Evolutionary conservation across 2,888 invertebrate species (phyloP).

Genomic region (Xanthia togata): DNA sequence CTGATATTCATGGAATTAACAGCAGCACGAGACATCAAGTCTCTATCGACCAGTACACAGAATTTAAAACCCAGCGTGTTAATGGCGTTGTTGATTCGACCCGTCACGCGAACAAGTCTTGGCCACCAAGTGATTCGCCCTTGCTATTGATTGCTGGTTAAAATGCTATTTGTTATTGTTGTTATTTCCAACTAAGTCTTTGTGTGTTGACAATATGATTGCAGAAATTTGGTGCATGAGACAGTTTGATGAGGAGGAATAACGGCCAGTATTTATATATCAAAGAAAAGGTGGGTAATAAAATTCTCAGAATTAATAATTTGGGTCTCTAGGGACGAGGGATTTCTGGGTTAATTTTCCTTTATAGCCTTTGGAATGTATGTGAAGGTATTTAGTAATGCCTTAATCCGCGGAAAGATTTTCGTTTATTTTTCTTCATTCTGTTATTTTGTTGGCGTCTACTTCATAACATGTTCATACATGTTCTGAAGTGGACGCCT

Average conservation of each 20-base stretch:
- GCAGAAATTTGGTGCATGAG: background rate
- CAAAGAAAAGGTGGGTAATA: background rate
- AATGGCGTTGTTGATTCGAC: slow-evolving; percentile 39
- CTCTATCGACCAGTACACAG: slow-evolving; percentile 36
- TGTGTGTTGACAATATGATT: slow-evolving; percentile 10
- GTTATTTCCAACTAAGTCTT: slow-evolving; percentile 17
- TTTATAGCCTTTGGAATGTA: background rate
- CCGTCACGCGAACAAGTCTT: slow-evolving; percentile 59
- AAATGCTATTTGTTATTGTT: slow-evolving; percentile 54
- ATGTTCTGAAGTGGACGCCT: background rate
- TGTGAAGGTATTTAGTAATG: slow-evolving; percentile 1
- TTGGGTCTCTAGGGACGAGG: background rate
- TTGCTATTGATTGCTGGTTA: slow-evolving; percentile 63
- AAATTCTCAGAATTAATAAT: slow-evolving; percentile 9
- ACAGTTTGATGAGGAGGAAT: background rate
- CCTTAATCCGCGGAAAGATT: background rate
- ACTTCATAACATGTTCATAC: background rate
- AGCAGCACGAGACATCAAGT: background rate
- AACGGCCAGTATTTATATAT: background rate
- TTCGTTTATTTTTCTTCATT: background rate
- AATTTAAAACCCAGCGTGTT: slow-evolving; percentile 34
- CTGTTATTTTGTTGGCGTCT: background rate
- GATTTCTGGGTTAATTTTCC: background rate
- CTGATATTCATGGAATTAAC: background rate
- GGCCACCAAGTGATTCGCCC: slow-evolving; percentile 57